A percentile compares a stretch with the other conserved stretches of the same genome.
Evolutionary conservation across 2,113 vertebrate genomes (phyloP).

Genomic region (Talpa occidentalis): DNA sequence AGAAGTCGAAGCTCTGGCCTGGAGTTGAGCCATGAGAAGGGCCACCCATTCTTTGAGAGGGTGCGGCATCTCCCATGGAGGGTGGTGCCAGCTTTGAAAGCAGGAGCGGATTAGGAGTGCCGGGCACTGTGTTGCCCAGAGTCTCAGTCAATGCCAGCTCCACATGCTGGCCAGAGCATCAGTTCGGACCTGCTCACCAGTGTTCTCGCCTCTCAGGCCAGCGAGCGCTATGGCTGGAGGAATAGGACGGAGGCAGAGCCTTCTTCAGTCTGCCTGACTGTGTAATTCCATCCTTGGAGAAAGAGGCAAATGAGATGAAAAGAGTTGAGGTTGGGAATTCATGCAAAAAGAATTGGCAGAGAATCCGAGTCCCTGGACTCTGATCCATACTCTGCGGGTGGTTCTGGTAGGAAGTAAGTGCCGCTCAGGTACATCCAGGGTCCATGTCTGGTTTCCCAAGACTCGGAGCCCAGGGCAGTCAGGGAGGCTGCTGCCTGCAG

Average conservation of each 20-base stretch:
- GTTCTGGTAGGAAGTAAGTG: too few relatives aligned
- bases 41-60: background rate
- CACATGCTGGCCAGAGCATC: too few relatives aligned
- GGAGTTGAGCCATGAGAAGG: background rate
- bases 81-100: background rate
- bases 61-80: too few relatives aligned
- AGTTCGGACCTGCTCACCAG: too few relatives aligned
- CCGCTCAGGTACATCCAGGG: too few relatives aligned
- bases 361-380: background rate
- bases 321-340: background rate
- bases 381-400: background rate
- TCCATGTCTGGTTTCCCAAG: too few relatives aligned
- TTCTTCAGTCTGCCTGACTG: background rate
- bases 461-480: too few relatives aligned
- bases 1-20: background rate
- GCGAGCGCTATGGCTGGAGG: too few relatives aligned
- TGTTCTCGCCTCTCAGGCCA: too few relatives aligned
- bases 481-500: too few relatives aligned
- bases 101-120: background rate
- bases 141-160: background rate
- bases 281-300: background rate
- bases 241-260: background rate
- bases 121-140: background rate
- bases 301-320: conserved; percentile 14
- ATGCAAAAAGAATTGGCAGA: background rate